Evolutionary conservation across 2,797 vertebrate species (phyloP).

Genomic region (Artibeus lituratus): DNA sequence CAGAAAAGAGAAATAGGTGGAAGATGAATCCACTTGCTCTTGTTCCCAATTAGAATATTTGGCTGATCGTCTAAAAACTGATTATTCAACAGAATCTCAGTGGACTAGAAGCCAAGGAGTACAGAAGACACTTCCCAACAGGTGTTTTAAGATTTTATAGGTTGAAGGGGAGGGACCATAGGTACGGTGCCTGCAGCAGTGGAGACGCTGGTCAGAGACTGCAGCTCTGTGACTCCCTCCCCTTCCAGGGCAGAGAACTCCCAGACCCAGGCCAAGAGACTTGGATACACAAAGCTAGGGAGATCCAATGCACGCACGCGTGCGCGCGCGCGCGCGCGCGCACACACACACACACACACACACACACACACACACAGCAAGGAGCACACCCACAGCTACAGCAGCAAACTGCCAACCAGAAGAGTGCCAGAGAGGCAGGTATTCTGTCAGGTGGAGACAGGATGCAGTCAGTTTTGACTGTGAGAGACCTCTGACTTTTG

Average conservation of each 20-base stretch:
- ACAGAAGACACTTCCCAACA: background rate
- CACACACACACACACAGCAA: too few species aligned
- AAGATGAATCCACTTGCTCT: background rate
- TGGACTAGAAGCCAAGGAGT: background rate
- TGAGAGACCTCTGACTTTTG: background rate
- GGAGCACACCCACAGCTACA: too few species aligned
- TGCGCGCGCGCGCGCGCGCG: too few species aligned
- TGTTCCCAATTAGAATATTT: background rate
- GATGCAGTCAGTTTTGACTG: background rate
- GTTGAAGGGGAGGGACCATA: background rate
- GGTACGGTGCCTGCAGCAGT: too few species aligned
- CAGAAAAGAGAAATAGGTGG: background rate
- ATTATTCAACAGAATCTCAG: background rate
- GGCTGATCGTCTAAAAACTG: background rate
- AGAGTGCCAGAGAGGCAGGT: background rate
- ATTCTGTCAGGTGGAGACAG: background rate
- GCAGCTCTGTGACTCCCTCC: too few species aligned
- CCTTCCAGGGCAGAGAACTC: too few species aligned
- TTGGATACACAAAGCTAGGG: too few species aligned
- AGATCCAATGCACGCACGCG: too few species aligned
- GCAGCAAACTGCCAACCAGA: background rate
- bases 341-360: too few species aligned
- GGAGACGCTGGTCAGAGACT: too few species aligned
- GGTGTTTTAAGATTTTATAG: background rate
- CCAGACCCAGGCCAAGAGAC: too few species aligned